Conservation (phyloP, 2,888 invertebrate genomes). For the Phlogophora meticulosa region DNA sequence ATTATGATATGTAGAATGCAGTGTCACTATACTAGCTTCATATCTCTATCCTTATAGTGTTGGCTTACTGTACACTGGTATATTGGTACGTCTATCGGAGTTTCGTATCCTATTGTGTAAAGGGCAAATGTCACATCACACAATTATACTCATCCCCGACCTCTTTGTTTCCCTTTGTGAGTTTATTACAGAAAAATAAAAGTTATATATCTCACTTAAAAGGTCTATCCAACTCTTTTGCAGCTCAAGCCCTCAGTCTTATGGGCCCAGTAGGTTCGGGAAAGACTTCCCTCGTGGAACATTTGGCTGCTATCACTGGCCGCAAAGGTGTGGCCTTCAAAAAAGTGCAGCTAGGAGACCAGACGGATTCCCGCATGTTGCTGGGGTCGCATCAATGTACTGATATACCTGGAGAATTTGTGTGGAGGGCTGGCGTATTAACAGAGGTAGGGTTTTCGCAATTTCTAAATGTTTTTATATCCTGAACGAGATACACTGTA, state of each 20-base stretch:
- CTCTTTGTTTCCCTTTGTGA: too few species aligned
- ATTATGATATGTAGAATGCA: not conserved
- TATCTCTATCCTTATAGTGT: too few species aligned
- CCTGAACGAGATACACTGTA: too few species aligned
- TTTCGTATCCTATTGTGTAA: not conserved
- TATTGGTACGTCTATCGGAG: not conserved
- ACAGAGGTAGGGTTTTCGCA: conserved; percentile 91
- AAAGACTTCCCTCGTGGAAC: conserved; percentile 97
- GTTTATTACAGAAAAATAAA: too few species aligned
- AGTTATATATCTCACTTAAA: too few species aligned
- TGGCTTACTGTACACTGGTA: not conserved
- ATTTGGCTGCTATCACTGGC: conserved; percentile 96
- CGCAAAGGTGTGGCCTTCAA: conserved; percentile 89
- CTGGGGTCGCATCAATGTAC: conserved; percentile 98
- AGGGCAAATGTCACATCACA: not conserved
- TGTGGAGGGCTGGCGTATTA: conserved; percentile 98
- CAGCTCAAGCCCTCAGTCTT: conserved; percentile 93
- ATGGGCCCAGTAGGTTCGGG: conserved; percentile 98
- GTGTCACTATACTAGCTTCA: too few species aligned
- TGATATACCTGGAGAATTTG: conserved; percentile 98
- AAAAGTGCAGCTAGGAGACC: conserved; percentile 98
- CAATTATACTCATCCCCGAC: too few species aligned
- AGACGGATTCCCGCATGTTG: conserved; percentile 98
- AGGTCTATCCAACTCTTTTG: conserved; percentile 29
- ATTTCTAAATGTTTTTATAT: not conserved